Percentiles rank a stretch among this genome's conserved stretches.
These are phyloP conservation scores for Pseudotriccus pelzelni DNA, from an alignment of 2,797 vertebrate species.

Conservation along the genomic window DNA sequence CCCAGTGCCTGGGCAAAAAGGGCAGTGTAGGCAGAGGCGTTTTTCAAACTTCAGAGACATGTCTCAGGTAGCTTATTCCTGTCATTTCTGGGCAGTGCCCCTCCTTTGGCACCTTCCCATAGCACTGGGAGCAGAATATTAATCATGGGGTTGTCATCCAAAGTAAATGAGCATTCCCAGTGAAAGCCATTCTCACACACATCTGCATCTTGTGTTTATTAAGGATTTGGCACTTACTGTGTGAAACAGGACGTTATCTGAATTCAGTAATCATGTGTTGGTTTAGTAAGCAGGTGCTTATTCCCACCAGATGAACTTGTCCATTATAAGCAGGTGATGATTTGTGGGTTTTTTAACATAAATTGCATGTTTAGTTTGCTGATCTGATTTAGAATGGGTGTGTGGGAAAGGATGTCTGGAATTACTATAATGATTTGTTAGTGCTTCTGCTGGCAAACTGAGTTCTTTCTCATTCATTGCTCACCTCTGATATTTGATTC, in stretches of 20 bases:
- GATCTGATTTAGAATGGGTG: background rate
- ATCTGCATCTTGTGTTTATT: background rate
- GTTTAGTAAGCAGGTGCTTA: background rate
- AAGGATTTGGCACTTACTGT: background rate
- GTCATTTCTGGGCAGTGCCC: background rate
- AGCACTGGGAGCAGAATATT: background rate
- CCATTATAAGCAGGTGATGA: conserved; percentile 8
- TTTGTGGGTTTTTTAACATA: background rate
- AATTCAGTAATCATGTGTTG: background rate
- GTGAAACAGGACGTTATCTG: background rate
- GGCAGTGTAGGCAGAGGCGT: background rate
- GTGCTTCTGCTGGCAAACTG: background rate
- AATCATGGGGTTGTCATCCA: background rate
- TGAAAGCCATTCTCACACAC: background rate
- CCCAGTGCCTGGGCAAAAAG: background rate
- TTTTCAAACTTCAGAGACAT: background rate
- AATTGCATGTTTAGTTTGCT: background rate
- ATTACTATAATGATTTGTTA: background rate
- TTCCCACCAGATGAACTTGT: background rate
- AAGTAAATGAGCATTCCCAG: background rate
- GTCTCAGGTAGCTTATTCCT: background rate
- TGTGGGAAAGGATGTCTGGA: background rate
- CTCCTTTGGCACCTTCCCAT: background rate
- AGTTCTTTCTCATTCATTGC: background rate
- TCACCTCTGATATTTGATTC: background rate